phyloP scores from a whole-genome alignment of 2,113 vertebrate species.

The Motacilla tschutschensis region DNA sequence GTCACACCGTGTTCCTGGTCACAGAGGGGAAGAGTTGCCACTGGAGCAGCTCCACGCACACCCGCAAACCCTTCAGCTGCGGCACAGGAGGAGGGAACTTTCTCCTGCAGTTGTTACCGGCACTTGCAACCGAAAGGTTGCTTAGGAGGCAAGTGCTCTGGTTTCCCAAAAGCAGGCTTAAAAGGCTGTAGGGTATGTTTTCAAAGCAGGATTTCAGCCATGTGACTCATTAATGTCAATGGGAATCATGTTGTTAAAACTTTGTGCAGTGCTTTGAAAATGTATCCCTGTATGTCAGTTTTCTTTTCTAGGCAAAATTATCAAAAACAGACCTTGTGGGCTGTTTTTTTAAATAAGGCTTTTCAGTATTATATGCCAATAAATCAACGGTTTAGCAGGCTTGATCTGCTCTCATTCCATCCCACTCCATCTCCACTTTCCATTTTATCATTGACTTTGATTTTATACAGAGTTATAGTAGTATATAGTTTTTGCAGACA shows the following conservation, averaged over 20 bases:
- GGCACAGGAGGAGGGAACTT: background rate
- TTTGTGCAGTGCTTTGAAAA: constrained; percentile 48
- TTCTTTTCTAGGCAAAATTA: constrained; percentile 37
- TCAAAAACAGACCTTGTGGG: constrained; percentile 49
- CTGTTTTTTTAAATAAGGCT: background rate
- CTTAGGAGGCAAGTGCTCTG: constrained; percentile 17
- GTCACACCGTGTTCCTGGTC: accelerated
- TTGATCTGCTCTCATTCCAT: constrained; percentile 6
- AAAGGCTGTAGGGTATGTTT: constrained; percentile 34
- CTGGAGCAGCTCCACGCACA: background rate
- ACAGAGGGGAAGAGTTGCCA: background rate
- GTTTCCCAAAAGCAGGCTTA: constrained; percentile 33
- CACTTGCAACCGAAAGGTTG: background rate
- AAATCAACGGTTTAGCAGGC: constrained; percentile 19
- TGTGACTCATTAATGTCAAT: constrained; percentile 37
- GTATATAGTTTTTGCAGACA: background rate
- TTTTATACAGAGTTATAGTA: constrained; percentile 45
- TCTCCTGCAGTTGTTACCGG: background rate
- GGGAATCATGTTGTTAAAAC: constrained; percentile 27
- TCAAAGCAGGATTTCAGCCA: constrained; percentile 51
- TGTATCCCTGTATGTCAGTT: background rate
- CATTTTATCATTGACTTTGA: constrained; percentile 61
- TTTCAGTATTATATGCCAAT: constrained; percentile 27
- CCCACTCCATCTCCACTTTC: constrained; percentile 1
- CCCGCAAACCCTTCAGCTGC: background rate